These are phyloP conservation scores for Poecilus cupreus DNA, from an alignment of 2,888 invertebrate species.

Conservation along the genomic window DNA sequence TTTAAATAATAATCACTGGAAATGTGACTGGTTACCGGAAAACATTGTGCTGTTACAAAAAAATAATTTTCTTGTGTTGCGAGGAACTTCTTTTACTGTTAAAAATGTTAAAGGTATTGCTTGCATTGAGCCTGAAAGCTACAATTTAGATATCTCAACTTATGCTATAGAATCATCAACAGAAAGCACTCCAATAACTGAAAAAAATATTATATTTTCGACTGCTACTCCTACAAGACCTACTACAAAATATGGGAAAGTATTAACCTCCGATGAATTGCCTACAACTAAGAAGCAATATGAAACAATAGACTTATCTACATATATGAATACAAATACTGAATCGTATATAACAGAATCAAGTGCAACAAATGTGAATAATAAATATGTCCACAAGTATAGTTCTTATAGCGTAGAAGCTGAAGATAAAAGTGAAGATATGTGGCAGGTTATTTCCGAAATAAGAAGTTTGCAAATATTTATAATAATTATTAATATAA, in stretches of 20 bases:
- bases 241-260: too few relatives aligned
- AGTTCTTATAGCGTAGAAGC: neutral
- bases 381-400: neutral
- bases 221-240: too few relatives aligned
- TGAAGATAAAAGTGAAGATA: constrained; percentile 3
- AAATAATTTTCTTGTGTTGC: constrained; percentile 7
- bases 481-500: neutral
- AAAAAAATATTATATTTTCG: too few relatives aligned
- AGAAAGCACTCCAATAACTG: too few relatives aligned
- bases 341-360: neutral
- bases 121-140: neutral
- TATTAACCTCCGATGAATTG: too few relatives aligned
- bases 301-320: neutral
- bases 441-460: neutral
- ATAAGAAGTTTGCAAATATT: neutral
- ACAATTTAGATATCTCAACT: too few relatives aligned
- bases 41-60: constrained; percentile 27
- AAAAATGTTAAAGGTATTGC: constrained; percentile 26
- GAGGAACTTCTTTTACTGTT: neutral
- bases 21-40: constrained; percentile 50
- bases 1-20: constrained; percentile 57
- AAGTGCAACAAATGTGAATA: neutral
- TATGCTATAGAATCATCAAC: too few relatives aligned
- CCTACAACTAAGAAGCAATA: too few relatives aligned
- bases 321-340: neutral